phyloP scores from a whole-genome alignment of 2,888 invertebrate genomes.

The Pristionchus entomophagus region DNA sequence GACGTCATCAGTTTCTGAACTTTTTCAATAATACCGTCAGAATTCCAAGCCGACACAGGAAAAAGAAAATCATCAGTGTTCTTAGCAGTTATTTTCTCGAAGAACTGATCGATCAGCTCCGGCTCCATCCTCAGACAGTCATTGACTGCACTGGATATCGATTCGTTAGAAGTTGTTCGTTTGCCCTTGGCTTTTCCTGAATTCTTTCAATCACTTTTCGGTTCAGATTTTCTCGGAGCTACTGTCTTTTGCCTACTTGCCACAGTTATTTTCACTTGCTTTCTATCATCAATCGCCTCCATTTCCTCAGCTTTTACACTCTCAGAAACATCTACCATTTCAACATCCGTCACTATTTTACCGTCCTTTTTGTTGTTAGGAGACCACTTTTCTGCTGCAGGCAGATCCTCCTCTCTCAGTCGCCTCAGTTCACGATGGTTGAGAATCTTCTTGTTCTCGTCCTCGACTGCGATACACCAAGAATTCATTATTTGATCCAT shows the following conservation, averaged over 20 bases:
- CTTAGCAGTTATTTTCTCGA: not conserved
- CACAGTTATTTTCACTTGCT: no score
- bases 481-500: no score
- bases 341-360: no score
- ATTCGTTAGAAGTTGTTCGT: no score
- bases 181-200: not conserved
- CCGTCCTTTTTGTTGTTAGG: not conserved
- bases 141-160: not conserved
- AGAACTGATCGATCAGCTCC: not conserved
- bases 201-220: not conserved
- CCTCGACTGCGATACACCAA: not conserved
- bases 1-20: not conserved
- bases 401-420: not conserved
- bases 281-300: no score
- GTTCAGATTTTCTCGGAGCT: no score
- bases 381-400: conserved; percentile 28
- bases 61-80: not conserved
- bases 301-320: no score
- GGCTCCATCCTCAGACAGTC: not conserved
- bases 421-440: not conserved
- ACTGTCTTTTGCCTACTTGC: no score
- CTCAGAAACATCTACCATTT: no score
- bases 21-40: not conserved
- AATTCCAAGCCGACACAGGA: not conserved
- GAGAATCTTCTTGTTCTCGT: not conserved